A percentile compares a stretch with the other conserved stretches of the same genome.
Conservation (phyloP, 2,888 invertebrate genomes). For the Gymnosoma rotundatum region DNA sequence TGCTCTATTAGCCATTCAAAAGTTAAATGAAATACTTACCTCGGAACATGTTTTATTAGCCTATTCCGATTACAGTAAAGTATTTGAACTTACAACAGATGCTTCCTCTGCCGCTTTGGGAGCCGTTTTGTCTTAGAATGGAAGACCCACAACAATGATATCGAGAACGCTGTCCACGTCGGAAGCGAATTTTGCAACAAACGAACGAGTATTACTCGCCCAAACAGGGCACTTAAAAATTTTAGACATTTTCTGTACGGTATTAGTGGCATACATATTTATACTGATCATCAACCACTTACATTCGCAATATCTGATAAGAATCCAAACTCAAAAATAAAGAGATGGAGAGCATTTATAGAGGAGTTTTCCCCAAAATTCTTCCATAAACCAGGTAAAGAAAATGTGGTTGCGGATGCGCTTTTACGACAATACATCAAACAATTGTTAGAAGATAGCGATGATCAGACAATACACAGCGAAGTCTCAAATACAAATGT, state of each 20-base stretch:
- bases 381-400: too few relatives aligned
- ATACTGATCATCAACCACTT: too few relatives aligned
- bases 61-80: background rate
- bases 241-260: conserved; percentile 15
- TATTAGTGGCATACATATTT: conserved; percentile 8
- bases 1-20: conserved; percentile 6
- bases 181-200: conserved; percentile 24
- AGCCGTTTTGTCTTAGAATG: too few relatives aligned
- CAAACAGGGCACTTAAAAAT: conserved; percentile 1
- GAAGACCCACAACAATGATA: conserved; percentile 4
- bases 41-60: background rate
- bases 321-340: too few relatives aligned
- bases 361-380: too few relatives aligned
- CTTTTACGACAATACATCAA: too few relatives aligned
- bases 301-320: too few relatives aligned
- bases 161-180: background rate
- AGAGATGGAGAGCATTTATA: too few relatives aligned
- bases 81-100: conserved; percentile 9
- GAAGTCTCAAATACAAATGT: too few relatives aligned
- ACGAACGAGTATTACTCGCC: conserved; percentile 18
- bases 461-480: too few relatives aligned
- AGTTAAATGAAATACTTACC: background rate
- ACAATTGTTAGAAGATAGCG: too few relatives aligned
- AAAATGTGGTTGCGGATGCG: too few relatives aligned
- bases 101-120: conserved; percentile 9